Base-by-base conservation (phyloP, 2,113 vertebrate species). In the Canis aureus region DNA sequence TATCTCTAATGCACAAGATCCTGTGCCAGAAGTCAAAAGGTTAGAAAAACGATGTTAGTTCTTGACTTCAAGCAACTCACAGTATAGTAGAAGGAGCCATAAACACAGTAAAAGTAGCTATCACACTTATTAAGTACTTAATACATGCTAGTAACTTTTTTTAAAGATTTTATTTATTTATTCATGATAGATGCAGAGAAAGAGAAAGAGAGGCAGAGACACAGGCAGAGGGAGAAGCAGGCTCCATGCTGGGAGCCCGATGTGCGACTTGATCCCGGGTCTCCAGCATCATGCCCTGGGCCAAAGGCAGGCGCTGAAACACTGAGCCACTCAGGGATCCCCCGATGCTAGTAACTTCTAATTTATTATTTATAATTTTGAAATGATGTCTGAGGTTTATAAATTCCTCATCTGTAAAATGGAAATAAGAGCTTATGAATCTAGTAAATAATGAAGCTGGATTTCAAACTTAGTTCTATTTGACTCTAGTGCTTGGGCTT, bases 321-420 rank as follows among this genome's bases (percentile, higher is more conserved):
- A 43, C 43, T 43, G 43, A 43, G 43, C 43, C 43, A 43, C 43
- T 6, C 43, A 43, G 43, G 43, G 43, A 43, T 43, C 43, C 43
- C 43, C 43, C 43, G 43, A 73, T 64, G 10, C n/a, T 71, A 64
- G 74, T 92, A 10, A n/a, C 9, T 87, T 91, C 49, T 59, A 59
- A 57, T 79, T 69, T 89, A 84, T 80, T 67, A 80, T 91, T 66
- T 78, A 78, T 35, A 84, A 81, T 64, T n/a, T 81, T 92, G 25
- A 55, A 92, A 32, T 80, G 59, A 92, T 57, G 32, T 38, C 81
- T 53, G 57, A 73, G 29, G 27, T 66, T 92, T 43, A 43, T 88
- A 43, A 81, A 16, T 29, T 81, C 38, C 29, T 64, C 43, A 62
- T 55, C 15, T 92, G 11, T 81, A 74, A 80, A 64, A 74, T 9